These are phyloP conservation scores for Aphaenogaster rudis DNA, from an alignment of 1,140 invertebrate genomes.

Conservation along the genomic window DNA sequence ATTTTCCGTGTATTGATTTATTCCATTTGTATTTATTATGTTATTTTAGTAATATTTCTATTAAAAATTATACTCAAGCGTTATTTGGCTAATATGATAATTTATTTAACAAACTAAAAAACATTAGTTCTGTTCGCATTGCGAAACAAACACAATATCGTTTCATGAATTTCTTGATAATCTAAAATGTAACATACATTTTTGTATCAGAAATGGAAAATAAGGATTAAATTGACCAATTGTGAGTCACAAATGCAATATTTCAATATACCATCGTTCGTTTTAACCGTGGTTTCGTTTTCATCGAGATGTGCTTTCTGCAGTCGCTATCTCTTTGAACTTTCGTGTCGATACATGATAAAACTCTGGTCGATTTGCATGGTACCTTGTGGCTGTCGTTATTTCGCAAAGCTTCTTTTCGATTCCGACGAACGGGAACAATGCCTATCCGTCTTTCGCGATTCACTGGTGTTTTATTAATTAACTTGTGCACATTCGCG, in stretches of 20 bases:
- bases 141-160: background rate
- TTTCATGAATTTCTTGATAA: background rate
- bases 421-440: background rate
- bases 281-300: constrained; percentile 5
- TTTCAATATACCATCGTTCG: background rate
- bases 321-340: background rate
- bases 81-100: background rate
- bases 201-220: background rate
- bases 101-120: constrained; percentile 9
- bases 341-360: constrained; percentile 26
- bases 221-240: background rate
- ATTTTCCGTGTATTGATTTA: constrained; percentile 8
- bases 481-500: background rate
- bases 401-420: constrained; percentile 1
- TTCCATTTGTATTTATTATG: background rate
- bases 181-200: background rate
- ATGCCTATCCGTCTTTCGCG: background rate
- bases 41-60: background rate
- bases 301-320: background rate
- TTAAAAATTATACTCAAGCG: background rate
- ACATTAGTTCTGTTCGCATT: background rate
- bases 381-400: background rate
- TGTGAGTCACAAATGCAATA: background rate
- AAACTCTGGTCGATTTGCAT: constrained; percentile 35
- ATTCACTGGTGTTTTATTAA: constrained; percentile 13